Base-by-base conservation (phyloP, 2,888 invertebrate species). In the Tenthredo notha region DNA sequence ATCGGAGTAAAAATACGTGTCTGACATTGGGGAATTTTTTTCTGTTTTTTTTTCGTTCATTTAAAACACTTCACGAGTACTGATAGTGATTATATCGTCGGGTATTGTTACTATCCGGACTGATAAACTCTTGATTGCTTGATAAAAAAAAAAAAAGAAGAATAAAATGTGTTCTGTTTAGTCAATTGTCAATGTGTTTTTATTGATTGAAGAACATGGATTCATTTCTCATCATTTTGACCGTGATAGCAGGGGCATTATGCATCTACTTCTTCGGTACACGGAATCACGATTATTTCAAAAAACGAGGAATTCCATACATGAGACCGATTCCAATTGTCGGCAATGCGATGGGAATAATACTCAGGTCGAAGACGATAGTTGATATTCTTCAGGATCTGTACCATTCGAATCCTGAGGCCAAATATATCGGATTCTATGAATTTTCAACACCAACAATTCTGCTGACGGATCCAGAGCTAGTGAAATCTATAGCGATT, bases 391-490 rank as follows among this genome's bases (percentile, higher is more conserved):
- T 83, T 9, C 0, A 47, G 9, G 25, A 67, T n/a, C 1, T 33
- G 25, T 83, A 83, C 18, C 4, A 67, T 4, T 29, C 15, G 2
- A 33, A 83, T n/a, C 67, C 83, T 1, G 83, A 65, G 0, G 83
- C 83, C 0, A 83, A 83, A n/a, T 83, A 83, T 12, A 47, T 83
- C 6, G 83, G 83, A 29, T 83, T 65, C n/a, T 83, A 25, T n/a
- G 83, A 83, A 29, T 83, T 67, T 50, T 54, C 67, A 10, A 10
- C 29, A 2, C 83, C 83, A 29, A 47, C 29, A 33, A 47, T 83
- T 5, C 0, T 83, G 10, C 4, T 83, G 65, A 65, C 15, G 12
- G 83, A 83, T 47, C 83, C 83, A 3, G 83, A 83, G 47, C 29
- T 83, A 2, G 67, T 47, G 3, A 83, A 83, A 25, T 29, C 25